Evolutionary conservation across 2,113 vertebrate species (phyloP).

Genomic region (Craseonycteris thonglongyai): DNA sequence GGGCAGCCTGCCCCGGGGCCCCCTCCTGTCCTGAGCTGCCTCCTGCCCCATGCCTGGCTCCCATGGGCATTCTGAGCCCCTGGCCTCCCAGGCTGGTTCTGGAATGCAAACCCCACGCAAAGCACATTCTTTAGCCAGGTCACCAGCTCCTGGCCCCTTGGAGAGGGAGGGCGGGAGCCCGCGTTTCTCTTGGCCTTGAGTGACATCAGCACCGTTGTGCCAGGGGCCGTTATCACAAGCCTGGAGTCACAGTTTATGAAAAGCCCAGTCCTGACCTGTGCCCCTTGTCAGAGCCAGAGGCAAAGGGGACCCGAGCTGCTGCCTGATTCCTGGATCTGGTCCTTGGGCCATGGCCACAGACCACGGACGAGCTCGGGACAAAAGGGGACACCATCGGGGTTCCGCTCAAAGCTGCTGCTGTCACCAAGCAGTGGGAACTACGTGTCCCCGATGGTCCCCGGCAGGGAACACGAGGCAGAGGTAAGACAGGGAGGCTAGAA

Average conservation of each 20-base stretch:
- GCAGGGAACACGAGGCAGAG: background rate
- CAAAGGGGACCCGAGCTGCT: too few relatives aligned
- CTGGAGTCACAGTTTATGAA: background rate
- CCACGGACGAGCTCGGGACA: background rate
- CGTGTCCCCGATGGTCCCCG: background rate
- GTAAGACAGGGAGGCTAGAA: background rate
- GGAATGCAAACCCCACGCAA: constrained; percentile 58
- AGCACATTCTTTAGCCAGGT: constrained; percentile 57
- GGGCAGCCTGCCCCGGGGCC: too few relatives aligned
- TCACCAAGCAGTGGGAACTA: background rate
- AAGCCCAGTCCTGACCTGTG: background rate
- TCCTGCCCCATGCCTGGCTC: constrained; percentile 21
- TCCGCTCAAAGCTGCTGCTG: background rate
- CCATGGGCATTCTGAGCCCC: constrained; percentile 9
- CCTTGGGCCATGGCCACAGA: background rate
- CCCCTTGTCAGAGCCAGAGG: background rate
- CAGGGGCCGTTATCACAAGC: background rate
- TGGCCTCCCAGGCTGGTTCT: constrained; percentile 34
- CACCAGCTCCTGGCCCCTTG: constrained; percentile 36
- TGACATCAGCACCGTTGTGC: background rate
- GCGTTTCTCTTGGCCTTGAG: background rate
- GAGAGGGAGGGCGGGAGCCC: background rate
- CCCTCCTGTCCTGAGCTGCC: too few relatives aligned
- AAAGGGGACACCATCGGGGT: too few relatives aligned
- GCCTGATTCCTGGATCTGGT: background rate